Percentiles rank a stretch among this genome's conserved stretches.
These are phyloP conservation scores for Neodontobutis hainanensis DNA, from an alignment of 2,113 vertebrate genomes.

Conservation along the genomic window DNA sequence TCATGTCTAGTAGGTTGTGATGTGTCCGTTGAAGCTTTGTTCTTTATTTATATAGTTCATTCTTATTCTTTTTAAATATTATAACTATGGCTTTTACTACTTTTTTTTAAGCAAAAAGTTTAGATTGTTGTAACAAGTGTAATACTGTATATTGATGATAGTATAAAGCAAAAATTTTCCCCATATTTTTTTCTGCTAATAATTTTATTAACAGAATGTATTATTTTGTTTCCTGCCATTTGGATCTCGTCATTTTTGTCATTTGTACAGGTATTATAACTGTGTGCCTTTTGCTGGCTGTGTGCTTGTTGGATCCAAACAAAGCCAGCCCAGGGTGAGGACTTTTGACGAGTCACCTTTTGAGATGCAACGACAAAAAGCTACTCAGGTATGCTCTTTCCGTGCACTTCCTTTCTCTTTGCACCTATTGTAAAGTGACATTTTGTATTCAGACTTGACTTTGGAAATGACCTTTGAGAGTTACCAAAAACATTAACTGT, in stretches of 20 bases:
- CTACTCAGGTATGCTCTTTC: conserved; percentile 82
- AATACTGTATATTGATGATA: no score
- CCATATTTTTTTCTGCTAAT: no score
- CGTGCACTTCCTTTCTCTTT: conserved; percentile 11
- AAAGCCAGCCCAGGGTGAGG: conserved; percentile 86
- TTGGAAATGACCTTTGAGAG: neutral
- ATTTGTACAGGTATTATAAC: conserved; percentile 90
- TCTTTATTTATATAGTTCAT: no score
- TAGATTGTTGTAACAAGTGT: no score
- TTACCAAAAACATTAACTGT: conserved; percentile 1
- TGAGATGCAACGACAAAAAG: conserved; percentile 85
- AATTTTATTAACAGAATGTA: no score
- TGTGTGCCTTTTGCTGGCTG: conserved; percentile 91
- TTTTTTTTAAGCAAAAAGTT: no score
- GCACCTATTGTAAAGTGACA: conserved; percentile 27
- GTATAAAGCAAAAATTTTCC: no score
- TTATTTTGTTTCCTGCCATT: neutral
- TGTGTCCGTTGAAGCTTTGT: no score
- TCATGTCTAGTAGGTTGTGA: no score
- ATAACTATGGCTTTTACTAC: no score
- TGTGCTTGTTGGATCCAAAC: conserved; percentile 83
- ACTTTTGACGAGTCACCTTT: conserved; percentile 94
- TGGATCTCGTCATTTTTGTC: no score
- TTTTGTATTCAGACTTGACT: conserved; percentile 16
- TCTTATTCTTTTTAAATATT: no score